Base-by-base conservation (phyloP, 2,113 vertebrate species). In the Pica pica region DNA sequence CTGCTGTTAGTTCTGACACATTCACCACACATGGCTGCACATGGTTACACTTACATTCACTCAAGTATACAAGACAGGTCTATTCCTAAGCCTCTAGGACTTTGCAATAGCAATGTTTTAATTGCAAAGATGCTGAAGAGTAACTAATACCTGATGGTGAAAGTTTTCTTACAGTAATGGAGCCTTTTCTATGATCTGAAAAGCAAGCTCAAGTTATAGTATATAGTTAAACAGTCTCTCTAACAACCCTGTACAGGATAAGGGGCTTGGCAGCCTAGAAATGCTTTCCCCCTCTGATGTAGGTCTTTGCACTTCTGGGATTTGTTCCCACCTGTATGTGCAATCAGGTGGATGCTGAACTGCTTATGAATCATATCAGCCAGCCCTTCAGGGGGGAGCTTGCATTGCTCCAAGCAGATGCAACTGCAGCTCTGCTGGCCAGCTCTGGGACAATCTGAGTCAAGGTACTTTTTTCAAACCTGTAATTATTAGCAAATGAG, bases 1-100 rank as follows among this genome's bases (percentile, higher is more conserved):
- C 98, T 86, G 97, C 97, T 97, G 97, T 96, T 98, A 84, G 81
- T 84, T 88, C 96, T 98, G 97, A 98, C 98, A 98, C 97, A 96
- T 93, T 93, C 94, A 92, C 65, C 95, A 97, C 96, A 97, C 92
- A 41, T 82, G 95, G 94, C 83, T 97, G 93, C 97, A 92, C 97
- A 96, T 81, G 97, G 95, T 50, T 98, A 97, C 95, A 69, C 93
- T 90, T 70, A 85, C 92, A 92, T 73, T 92, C 94, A 92, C 76
- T 96, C 19, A 5, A 68, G 77, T 92, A 80, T 92, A 65, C 93
- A 78, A 94, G 83, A 94, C 95, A 85, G 76, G 87, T 92, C 97
- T 96, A 87, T 88, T 80, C 71, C 92, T 87, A 50, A 94, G 47
- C 75, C 93, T 95, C 73, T 64, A 91, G 87, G 90, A 97, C 93